Conservation (phyloP, 2,888 invertebrate genomes). For the Zygaena filipendulae region DNA sequence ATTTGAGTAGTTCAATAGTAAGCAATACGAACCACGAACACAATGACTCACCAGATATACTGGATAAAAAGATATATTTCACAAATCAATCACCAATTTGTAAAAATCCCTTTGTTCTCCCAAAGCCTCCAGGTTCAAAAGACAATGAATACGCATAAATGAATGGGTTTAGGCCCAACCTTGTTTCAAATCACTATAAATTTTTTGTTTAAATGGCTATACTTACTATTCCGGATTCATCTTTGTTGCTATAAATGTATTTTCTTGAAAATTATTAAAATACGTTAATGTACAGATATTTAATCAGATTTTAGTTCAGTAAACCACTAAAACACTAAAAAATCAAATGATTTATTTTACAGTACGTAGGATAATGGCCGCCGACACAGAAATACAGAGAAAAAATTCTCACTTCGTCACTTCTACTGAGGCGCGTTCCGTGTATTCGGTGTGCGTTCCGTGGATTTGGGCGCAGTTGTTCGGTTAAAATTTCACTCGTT, state of each 20-base stretch:
- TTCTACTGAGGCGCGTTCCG: no score
- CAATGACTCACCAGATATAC: no score
- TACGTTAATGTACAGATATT: no score
- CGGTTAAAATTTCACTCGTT: no score
- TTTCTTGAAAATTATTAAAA: constrained; percentile 38
- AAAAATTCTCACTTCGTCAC: no score
- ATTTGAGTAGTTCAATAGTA: no score
- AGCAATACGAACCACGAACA: no score
- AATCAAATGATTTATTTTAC: constrained; percentile 45
- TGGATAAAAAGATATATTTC: no score
- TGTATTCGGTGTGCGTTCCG: no score
- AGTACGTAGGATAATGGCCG: constrained; percentile 67
- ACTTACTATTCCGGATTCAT: constrained; percentile 91
- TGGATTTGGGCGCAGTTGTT: no score
- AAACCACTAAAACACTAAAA: constrained; percentile 54
- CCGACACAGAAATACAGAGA: constrained; percentile 60
- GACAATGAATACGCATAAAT: constrained; percentile 53
- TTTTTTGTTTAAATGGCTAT: constrained; percentile 46
- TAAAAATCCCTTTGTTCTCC: no score
- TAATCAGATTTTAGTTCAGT: constrained; percentile 57
- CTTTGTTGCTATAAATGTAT: constrained; percentile 55
- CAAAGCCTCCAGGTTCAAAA: no score
- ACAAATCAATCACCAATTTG: constrained; percentile 38
- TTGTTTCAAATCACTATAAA: constrained; percentile 37
- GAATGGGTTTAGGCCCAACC: constrained; percentile 43